These are phyloP conservation scores for Falco concolor DNA, from an alignment of 2,797 vertebrate species.

Conservation along the genomic window DNA sequence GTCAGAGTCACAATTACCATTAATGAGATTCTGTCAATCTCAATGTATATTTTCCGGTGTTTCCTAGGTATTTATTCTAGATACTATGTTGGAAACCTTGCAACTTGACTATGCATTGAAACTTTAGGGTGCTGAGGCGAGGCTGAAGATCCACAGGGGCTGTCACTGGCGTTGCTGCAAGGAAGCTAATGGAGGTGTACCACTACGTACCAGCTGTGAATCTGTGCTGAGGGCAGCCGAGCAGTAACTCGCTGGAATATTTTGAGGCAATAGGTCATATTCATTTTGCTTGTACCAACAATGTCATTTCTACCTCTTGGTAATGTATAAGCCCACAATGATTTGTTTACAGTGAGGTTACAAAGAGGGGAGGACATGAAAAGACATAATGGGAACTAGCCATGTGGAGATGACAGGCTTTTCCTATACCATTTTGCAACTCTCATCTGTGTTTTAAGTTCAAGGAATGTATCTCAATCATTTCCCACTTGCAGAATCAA, in stretches of 20 bases:
- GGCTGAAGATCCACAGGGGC: neutral
- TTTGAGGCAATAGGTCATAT: neutral
- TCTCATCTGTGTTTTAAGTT: neutral
- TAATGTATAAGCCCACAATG: neutral
- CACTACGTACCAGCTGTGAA: neutral
- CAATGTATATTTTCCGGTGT: neutral
- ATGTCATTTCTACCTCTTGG: neutral
- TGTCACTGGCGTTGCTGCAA: neutral
- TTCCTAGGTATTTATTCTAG: neutral
- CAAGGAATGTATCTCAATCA: neutral
- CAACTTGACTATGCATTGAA: neutral
- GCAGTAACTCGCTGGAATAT: neutral
- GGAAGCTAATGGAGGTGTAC: too few species aligned
- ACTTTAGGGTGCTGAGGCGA: neutral
- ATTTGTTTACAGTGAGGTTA: neutral
- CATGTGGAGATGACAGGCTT: neutral
- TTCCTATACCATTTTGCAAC: neutral
- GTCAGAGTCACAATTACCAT: neutral
- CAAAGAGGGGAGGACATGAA: neutral
- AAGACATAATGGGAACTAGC: neutral
- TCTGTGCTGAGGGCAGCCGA: neutral
- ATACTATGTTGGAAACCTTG: neutral
- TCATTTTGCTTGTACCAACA: neutral
- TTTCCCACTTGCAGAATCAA: neutral
- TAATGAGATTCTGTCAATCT: neutral